A percentile compares a stretch with the other conserved stretches of the same genome.
Conservation (phyloP, 1,140 invertebrate genomes). For the Meloidogyne hapla region DNA sequence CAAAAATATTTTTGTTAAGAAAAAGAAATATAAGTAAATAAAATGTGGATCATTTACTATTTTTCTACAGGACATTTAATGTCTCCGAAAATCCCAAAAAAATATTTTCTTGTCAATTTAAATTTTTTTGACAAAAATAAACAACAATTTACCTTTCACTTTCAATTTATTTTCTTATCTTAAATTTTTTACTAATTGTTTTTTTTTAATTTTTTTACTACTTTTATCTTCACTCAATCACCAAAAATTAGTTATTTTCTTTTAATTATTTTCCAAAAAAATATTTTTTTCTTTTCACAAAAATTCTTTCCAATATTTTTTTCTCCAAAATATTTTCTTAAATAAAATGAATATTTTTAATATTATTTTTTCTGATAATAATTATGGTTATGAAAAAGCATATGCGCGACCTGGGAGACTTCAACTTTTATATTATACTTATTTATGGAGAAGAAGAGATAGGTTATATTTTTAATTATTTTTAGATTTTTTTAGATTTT, state of each 20-base stretch:
- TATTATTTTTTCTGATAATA: neutral
- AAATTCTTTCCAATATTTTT: neutral
- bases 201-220: neutral
- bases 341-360: neutral
- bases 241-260: no score
- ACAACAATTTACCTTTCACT: neutral
- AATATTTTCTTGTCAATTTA: constrained; percentile 13
- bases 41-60: no score
- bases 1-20: no score
- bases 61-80: no score
- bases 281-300: constrained; percentile 6
- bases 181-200: no score
- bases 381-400: constrained; percentile 25
- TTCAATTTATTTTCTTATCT: no score
- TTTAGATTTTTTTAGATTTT: no score
- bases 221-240: neutral
- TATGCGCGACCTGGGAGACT: constrained; percentile 54
- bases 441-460: constrained; percentile 61
- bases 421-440: constrained; percentile 58
- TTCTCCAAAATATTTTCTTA: neutral
- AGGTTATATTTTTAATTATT: constrained; percentile 44
- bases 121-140: neutral
- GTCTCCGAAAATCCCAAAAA: neutral
- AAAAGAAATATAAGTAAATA: no score
- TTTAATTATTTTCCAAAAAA: neutral